phyloP scores from a whole-genome alignment of 2,113 vertebrate species.

The Myotis brandtii region DNA sequence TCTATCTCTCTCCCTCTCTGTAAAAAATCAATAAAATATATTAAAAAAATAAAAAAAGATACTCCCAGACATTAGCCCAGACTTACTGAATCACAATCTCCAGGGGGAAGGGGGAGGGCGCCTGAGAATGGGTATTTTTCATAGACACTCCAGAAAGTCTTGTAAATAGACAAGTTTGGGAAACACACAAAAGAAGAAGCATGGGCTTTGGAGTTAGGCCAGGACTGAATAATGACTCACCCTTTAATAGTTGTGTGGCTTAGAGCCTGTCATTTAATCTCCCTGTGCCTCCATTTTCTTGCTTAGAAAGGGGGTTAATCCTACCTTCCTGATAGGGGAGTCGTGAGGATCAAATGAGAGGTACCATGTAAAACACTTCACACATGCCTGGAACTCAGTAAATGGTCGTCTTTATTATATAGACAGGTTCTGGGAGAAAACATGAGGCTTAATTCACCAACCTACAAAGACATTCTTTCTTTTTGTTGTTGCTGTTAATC shows the following conservation, averaged over 20 bases:
- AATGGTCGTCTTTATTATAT: background rate
- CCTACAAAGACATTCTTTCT: background rate
- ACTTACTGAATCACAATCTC: background rate
- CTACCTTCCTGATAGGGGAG: background rate
- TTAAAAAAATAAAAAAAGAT: background rate
- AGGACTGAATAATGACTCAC: background rate
- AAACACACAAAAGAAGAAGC: slow-evolving; percentile 6
- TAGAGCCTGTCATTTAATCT: background rate
- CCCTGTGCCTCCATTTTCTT: background rate
- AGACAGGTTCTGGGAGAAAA: background rate
- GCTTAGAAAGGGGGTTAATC: background rate
- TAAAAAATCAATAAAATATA: too few species aligned
- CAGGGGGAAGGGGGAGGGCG: too few species aligned
- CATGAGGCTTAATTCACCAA: background rate
- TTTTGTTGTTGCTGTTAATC: background rate
- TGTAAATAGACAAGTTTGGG: background rate
- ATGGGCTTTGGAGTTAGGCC: background rate
- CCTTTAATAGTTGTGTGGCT: background rate
- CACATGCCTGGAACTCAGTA: background rate
- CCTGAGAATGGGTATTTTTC: background rate
- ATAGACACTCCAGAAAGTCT: slow-evolving; percentile 26
- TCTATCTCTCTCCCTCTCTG: too few species aligned
- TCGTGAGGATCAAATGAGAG: background rate
- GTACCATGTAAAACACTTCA: background rate
- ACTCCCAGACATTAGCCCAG: background rate